Evolutionary conservation across 1,140 invertebrate species (phyloP).

Genomic region (Heliconius hermathena): DNA sequence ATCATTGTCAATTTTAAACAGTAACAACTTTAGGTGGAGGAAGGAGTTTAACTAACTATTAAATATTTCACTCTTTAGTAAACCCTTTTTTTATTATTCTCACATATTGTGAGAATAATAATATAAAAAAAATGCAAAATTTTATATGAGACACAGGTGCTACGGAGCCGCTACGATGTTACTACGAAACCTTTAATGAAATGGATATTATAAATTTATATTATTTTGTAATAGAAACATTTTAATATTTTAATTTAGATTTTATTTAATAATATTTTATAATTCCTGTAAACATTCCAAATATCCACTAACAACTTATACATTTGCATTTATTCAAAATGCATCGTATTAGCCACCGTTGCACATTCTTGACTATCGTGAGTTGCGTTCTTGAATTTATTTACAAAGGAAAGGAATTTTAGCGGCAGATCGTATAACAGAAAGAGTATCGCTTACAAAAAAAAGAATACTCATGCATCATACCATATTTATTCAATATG

Average conservation of each 20-base stretch:
- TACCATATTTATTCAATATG: not conserved
- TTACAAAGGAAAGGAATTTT: constrained; percentile 62
- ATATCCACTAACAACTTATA: not conserved
- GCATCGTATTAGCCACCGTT: constrained; percentile 24
- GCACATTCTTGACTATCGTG: constrained; percentile 55
- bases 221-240: not conserved
- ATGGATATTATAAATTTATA: constrained; percentile 7
- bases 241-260: not conserved
- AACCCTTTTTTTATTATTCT: too few relatives aligned
- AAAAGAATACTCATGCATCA: constrained; percentile 26
- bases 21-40: not conserved
- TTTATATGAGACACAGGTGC: constrained; percentile 24
- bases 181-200: constrained; percentile 19
- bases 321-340: not conserved
- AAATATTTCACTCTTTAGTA: not conserved
- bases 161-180: constrained; percentile 47
- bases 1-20: not conserved
- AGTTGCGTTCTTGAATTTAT: constrained; percentile 54
- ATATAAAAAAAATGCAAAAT: not conserved
- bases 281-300: not conserved
- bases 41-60: not conserved
- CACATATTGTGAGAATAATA: too few relatives aligned
- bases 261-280: not conserved
- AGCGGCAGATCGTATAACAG: constrained; percentile 57
- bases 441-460: constrained; percentile 55